These are phyloP conservation scores for Halcyon senegalensis DNA, from an alignment of 2,113 vertebrate species.

Conservation along the genomic window DNA sequence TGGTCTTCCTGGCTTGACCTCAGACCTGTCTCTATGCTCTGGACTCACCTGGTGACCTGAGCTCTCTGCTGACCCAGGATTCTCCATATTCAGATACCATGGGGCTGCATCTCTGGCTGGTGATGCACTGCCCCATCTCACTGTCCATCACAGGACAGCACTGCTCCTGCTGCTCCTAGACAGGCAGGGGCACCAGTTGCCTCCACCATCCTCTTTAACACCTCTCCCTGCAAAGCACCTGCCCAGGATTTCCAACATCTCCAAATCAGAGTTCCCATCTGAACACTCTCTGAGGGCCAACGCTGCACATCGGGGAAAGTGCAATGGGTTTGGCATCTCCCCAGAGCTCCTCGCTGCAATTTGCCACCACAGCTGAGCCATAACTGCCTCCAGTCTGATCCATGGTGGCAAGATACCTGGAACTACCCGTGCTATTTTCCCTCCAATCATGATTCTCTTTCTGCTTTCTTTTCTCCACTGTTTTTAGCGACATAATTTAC, in stretches of 20 bases:
- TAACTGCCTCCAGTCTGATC: background rate
- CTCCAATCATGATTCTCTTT: background rate
- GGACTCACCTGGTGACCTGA: background rate
- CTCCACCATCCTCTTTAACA: background rate
- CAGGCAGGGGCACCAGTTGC: background rate
- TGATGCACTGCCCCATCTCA: accelerated
- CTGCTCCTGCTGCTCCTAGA: background rate
- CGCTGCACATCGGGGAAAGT: background rate
- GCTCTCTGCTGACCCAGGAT: accelerated
- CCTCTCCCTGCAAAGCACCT: background rate
- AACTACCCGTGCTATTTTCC: background rate
- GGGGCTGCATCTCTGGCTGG: background rate
- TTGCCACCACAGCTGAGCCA: background rate
- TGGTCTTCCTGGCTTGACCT: background rate
- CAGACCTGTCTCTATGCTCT: accelerated
- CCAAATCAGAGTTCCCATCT: background rate
- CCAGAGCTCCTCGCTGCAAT: background rate
- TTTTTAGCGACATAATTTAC: background rate
- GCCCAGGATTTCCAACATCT: accelerated
- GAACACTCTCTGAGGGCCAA: accelerated
- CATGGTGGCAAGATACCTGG: background rate
- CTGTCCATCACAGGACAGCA: accelerated
- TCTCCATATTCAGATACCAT: accelerated
- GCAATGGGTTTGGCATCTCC: background rate
- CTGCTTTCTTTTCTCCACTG: background rate